These are phyloP conservation scores for Tachina fera DNA, from an alignment of 2,888 invertebrate genomes.

Conservation along the genomic window DNA sequence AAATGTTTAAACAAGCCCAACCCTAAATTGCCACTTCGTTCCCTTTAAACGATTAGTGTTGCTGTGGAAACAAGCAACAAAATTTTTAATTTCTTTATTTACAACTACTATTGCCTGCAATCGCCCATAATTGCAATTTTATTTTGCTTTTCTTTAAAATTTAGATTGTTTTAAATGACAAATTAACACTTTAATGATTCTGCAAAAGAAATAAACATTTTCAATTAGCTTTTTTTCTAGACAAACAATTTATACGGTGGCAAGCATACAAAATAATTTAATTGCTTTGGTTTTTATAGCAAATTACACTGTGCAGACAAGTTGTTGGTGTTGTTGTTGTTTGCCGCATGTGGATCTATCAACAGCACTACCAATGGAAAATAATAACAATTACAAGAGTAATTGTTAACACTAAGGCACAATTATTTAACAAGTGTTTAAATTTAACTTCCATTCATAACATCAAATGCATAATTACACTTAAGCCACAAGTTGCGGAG, in stretches of 20 bases:
- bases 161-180: constrained; percentile 16
- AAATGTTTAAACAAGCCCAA: background rate
- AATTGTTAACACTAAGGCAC: constrained; percentile 41
- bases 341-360: constrained; percentile 26
- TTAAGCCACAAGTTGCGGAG: background rate
- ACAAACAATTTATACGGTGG: background rate
- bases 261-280: constrained; percentile 49
- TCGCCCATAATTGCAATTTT: background rate
- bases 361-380: constrained; percentile 43
- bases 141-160: background rate
- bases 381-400: constrained; percentile 41
- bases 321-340: background rate
- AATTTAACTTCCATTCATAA: constrained; percentile 37
- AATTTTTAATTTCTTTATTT: no score
- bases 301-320: constrained; percentile 37
- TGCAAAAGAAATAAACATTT: background rate
- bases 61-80: no score
- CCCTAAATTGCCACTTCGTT: background rate
- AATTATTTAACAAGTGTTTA: constrained; percentile 53
- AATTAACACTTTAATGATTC: constrained; percentile 47
- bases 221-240: constrained; percentile 8
- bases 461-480: constrained; percentile 11
- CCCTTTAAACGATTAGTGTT: no score
- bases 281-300: constrained; percentile 20
- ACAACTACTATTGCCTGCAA: background rate